Conservation (phyloP, 2,888 invertebrate species). For the Apodemia mormo region DNA sequence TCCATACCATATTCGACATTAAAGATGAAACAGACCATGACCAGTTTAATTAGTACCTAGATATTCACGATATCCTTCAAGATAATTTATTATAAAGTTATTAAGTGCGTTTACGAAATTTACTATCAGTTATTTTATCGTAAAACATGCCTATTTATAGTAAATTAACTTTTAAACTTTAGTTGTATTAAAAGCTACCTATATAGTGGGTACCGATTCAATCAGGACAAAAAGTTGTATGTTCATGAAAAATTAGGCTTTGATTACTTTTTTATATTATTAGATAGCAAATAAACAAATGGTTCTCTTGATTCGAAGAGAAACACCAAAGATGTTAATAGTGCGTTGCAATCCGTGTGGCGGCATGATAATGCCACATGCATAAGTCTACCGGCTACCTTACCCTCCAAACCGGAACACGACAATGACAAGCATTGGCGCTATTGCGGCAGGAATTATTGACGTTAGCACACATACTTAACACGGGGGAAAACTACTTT, state of each 20-base stretch:
- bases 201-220: neutral
- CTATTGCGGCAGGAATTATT: too few relatives aligned
- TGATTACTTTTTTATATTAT: too few relatives aligned
- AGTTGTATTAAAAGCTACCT: neutral
- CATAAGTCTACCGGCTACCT: too few relatives aligned
- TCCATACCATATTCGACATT: slow-evolving; percentile 56
- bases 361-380: too few relatives aligned
- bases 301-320: too few relatives aligned
- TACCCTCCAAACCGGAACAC: too few relatives aligned
- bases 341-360: too few relatives aligned
- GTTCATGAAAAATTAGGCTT: neutral
- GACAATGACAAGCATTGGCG: too few relatives aligned
- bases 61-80: slow-evolving; percentile 42
- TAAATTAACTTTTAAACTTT: neutral
- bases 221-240: neutral
- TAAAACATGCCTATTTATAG: neutral
- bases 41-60: slow-evolving; percentile 68
- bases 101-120: slow-evolving; percentile 56
- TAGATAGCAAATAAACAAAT: too few relatives aligned
- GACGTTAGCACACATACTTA: too few relatives aligned
- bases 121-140: neutral
- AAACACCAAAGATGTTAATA: too few relatives aligned
- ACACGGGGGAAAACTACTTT: too few relatives aligned
- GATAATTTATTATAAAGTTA: slow-evolving; percentile 58
- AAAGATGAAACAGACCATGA: slow-evolving; percentile 53